Percentiles rank a stretch among this genome's conserved stretches.
phyloP scores from a whole-genome alignment of 2,888 invertebrate species.

The Dromius quadrimaculatus region DNA sequence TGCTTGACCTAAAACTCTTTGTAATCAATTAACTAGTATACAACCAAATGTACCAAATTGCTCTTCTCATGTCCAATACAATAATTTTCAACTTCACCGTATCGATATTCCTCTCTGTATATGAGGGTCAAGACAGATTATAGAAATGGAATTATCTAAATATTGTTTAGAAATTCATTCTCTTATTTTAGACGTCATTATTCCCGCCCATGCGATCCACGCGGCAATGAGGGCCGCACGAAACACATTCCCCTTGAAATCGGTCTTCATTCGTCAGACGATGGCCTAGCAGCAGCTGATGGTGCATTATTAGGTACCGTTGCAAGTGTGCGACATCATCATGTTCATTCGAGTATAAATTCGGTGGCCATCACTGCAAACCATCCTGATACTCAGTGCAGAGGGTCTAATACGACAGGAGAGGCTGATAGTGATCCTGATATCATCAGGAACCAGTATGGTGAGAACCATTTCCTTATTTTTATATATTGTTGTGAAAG shows the following conservation, averaged over 20 bases:
- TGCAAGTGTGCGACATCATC: slow-evolving; percentile 45
- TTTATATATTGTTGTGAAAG: neutral
- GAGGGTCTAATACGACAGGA: slow-evolving; percentile 62
- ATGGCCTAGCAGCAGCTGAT: slow-evolving; percentile 58
- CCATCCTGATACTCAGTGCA: slow-evolving; percentile 37
- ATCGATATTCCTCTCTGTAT: no score
- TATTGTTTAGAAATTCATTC: no score
- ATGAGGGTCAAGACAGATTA: no score
- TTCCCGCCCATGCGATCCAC: slow-evolving; percentile 59
- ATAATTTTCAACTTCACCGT: no score
- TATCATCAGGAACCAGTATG: slow-evolving; percentile 89
- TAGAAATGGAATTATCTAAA: no score
- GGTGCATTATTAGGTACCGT: slow-evolving; percentile 41
- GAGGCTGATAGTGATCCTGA: slow-evolving; percentile 85
- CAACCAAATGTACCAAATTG: no score
- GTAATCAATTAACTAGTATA: no score
- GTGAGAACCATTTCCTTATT: no score
- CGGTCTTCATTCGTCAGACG: slow-evolving; percentile 64
- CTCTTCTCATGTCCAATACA: no score
- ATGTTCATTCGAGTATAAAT: slow-evolving; percentile 22
- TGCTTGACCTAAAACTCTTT: no score
- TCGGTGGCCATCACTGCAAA: slow-evolving; percentile 31
- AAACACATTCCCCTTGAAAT: slow-evolving; percentile 66
- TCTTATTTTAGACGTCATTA: slow-evolving; percentile 61
- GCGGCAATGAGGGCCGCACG: slow-evolving; percentile 57